Base-by-base conservation (phyloP, 1,140 invertebrate species). In the Platorchestia sp. region DNA sequence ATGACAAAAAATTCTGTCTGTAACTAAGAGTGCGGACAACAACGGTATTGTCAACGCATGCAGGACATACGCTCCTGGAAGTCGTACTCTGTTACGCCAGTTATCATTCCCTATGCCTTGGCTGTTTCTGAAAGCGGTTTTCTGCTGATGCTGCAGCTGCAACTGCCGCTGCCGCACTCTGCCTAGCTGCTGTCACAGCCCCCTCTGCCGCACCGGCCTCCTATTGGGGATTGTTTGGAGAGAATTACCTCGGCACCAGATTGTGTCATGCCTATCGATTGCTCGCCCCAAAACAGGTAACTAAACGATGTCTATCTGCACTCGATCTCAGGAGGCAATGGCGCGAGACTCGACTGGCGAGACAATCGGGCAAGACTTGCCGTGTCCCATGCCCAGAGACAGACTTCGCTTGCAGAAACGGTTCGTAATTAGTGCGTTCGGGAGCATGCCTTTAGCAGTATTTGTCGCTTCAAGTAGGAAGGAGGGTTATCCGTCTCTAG, bases 161-260 rank as follows among this genome's bases (percentile, higher is more conserved):
- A 22, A 22, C 14, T 22, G 27, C 36, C 36, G 59, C 59, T 75
- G 59, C 59, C 59, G 36, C 59, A n/a, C 14, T 27, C 27, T 75
- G 14, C 36, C 59, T 36, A 75, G 59, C 1, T 75, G 59, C 59
- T 75, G 59, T 44, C n/a, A 89, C 87, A 6, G 36, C 43, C 40
- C 3, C 91, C 43, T 0, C 22, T 44, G 44, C 91, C 45, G 36
- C 91, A 10, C 16, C 36, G 89, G 6, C 10, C 91, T 47, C n/a
- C 91, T 93, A 93, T 93, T 45, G 91, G 43, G 43, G 45, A 93
- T 47, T 93, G 91, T 93, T 93, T 93, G 91, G 43, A 45, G 41
- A 93, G 91, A 93, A 93, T 93, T 93, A 93, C 91, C 91, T 93
- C 45, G 45, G 91, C 91, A 93, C 91, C 91, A 93, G 91, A 93